Conservation (phyloP, 2,888 invertebrate genomes). For the Melipona beecheii region DNA sequence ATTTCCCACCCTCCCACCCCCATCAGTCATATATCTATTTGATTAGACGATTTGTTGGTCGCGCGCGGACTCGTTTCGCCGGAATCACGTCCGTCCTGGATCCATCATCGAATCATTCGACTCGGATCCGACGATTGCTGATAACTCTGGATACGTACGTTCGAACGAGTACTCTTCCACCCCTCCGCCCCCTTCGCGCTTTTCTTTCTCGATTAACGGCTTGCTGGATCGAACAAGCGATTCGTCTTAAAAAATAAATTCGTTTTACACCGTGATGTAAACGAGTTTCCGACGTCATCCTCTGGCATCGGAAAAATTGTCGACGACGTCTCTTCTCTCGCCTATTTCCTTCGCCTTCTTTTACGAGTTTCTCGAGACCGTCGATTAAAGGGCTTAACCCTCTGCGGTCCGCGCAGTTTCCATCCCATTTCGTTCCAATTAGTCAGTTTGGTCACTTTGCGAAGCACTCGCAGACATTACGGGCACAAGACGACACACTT, state of each 20-base stretch:
- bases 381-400: too few relatives aligned
- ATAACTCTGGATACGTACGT: background rate
- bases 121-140: background rate
- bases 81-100: conserved; percentile 30
- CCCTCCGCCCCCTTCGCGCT: too few relatives aligned
- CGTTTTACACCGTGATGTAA: too few relatives aligned
- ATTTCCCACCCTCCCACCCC: conserved; percentile 60
- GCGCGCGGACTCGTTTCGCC: conserved; percentile 32
- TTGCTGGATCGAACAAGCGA: background rate
- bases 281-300: background rate
- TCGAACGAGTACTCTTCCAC: background rate
- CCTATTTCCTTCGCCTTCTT: too few relatives aligned
- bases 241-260: background rate
- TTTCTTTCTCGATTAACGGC: background rate
- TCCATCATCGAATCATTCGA: conserved; percentile 17
- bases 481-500: too few relatives aligned
- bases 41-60: conserved; percentile 73
- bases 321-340: too few relatives aligned
- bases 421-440: too few relatives aligned
- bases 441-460: too few relatives aligned
- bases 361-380: too few relatives aligned
- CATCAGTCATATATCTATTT: conserved; percentile 73
- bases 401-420: too few relatives aligned
- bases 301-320: too few relatives aligned
- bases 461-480: too few relatives aligned